Base-by-base conservation (phyloP, 2,888 invertebrate species). In the Brachyptera putata region DNA sequence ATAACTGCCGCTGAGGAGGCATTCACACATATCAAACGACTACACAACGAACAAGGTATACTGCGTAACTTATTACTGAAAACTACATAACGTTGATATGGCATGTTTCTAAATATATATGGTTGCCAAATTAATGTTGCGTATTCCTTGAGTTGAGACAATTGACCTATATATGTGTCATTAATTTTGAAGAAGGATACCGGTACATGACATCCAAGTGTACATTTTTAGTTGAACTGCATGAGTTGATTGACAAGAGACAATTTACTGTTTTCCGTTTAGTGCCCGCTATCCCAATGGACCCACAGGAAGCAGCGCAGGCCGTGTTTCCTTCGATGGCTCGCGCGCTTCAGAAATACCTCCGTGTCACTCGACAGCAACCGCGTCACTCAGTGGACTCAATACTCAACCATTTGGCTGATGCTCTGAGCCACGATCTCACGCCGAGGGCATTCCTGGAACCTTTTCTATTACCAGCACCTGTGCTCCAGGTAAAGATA, bases 321-420 rank as follows among this genome's bases (percentile, higher is more conserved):
- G 95, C 97, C 0, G 94, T 99, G 59, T 98, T 99, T 73, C 97
- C 97, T 1, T 95, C 95, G 5, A 87, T 99, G 81, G 95, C 97
- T 0, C 84, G 96, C 60, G 92, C 98, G 1, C 79, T 99, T 65
- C 97, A 97, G 77, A 98, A 99, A 76, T 99, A 92, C 76, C 79
- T 99, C 61, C 84, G 97, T 9, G 90, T 96, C 1, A 99, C 98
- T 0, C 78, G 97, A 0, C 97, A 98, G 72, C 98, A 98, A 74
- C 96, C 97, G 0, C 79, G 95, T 58, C 96, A 98, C 75, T 91
- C 94, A 0, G 94, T 96, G 56, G 96, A 97, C 71, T 87, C 90
- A 21, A 96, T 98, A 59, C 77, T 98, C 55, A 84, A 85, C 37
- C 95, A 98, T 73, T 79, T 99, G 66, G 91, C 95, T 0, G 85